phyloP scores from a whole-genome alignment of 2,797 vertebrate species.

The Loris lydekkerianus region DNA sequence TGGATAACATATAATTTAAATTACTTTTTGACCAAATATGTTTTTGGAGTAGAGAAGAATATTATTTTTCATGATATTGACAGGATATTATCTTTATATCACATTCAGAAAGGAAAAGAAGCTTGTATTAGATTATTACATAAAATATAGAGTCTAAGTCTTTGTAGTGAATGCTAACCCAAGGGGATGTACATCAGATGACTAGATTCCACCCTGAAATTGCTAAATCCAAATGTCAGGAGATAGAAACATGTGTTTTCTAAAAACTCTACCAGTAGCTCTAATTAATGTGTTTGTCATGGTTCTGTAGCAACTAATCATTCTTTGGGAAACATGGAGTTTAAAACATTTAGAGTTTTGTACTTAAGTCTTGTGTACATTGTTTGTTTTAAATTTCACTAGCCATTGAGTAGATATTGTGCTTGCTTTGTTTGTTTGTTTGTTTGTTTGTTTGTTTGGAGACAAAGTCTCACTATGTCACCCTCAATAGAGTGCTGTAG shows the following conservation, averaged over 20 bases:
- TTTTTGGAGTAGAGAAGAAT: slow-evolving; percentile 33
- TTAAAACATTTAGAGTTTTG: slow-evolving; percentile 43
- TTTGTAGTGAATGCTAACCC: slow-evolving; percentile 28
- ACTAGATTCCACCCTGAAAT: neutral
- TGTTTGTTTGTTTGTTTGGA: no score
- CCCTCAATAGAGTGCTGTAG: no score
- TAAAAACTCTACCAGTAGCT: neutral
- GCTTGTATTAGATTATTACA: neutral
- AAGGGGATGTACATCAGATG: neutral
- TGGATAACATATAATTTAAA: slow-evolving; percentile 26
- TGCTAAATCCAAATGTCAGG: slow-evolving; percentile 1
- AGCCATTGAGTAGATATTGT: neutral
- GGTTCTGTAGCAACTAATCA: slow-evolving; percentile 22
- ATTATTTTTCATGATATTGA: slow-evolving; percentile 27
- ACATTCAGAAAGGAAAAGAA: slow-evolving; percentile 35
- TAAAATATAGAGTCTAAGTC: slow-evolving; percentile 28
- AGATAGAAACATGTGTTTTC: slow-evolving; percentile 21
- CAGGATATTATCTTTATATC: slow-evolving; percentile 2
- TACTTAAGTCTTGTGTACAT: neutral
- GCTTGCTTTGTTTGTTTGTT: no score
- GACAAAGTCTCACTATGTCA: no score
- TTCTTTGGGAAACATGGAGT: neutral
- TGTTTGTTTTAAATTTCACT: slow-evolving; percentile 22
- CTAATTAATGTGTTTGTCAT: slow-evolving; percentile 25
- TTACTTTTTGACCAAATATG: slow-evolving; percentile 41